These are phyloP conservation scores for Antennarius maculatus DNA, from an alignment of 2,797 vertebrate genomes.

Conservation along the genomic window DNA sequence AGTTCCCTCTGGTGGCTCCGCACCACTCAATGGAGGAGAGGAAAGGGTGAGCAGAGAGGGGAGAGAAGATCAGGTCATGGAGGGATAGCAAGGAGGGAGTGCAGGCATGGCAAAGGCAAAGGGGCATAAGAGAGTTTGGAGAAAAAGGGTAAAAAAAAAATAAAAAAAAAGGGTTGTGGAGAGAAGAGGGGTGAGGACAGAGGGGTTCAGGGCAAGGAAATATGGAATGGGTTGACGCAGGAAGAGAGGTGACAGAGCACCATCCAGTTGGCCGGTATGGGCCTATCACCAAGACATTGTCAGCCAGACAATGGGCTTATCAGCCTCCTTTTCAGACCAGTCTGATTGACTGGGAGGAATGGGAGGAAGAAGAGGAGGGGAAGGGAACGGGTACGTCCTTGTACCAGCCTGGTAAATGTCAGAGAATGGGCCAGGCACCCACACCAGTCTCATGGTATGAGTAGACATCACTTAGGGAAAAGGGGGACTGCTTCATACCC, in stretches of 20 bases:
- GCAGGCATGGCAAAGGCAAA: conserved; percentile 60
- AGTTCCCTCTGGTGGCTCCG: conserved; percentile 90
- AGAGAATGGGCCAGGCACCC: conserved; percentile 84
- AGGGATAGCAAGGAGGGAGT: conserved; percentile 54
- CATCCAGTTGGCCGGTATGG: conserved; percentile 81
- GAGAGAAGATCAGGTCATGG: conserved; percentile 61
- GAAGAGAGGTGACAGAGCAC: conserved; percentile 71
- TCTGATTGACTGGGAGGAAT: conserved; percentile 94
- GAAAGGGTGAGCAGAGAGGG: conserved; percentile 59
- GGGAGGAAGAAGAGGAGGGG: conserved; percentile 79
- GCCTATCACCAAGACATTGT: conserved; percentile 92
- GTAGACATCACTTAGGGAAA: conserved; percentile 72
- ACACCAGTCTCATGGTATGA: conserved; percentile 75
- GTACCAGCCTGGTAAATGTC: conserved; percentile 91
- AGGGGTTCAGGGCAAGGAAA: conserved; percentile 55
- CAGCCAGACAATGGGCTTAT: conserved; percentile 95
- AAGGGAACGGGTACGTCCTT: conserved; percentile 92
- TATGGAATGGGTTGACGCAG: conserved; percentile 69
- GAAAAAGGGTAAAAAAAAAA: conserved; percentile 57
- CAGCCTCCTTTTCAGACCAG: conserved; percentile 94
- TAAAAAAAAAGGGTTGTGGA: conserved; percentile 53
- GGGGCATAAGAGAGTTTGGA: conserved; percentile 47
- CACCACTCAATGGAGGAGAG: conserved; percentile 82
- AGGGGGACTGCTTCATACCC: conserved; percentile 48
- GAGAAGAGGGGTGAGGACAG: conserved; percentile 36